Evolutionary conservation across 2,797 vertebrate species (phyloP), one percentile per base, ranked within the genome.

Genomic region (Falco cherrug): DNA sequence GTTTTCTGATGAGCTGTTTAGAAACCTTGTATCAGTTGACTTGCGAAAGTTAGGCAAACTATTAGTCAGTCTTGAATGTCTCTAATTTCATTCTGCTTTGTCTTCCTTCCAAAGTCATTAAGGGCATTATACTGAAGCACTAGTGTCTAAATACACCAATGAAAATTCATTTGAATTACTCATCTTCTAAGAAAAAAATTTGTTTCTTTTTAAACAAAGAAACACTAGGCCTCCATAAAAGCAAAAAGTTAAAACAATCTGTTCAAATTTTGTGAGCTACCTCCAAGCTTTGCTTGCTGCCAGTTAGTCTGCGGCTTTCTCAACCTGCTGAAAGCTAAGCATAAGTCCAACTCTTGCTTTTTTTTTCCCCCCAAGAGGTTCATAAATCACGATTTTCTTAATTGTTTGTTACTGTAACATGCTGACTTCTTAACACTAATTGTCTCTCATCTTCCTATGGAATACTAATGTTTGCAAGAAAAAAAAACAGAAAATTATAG

Each of bases 201-300:
- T 94, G 43, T 90, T 94, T 90, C 89, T 81, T 93, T 93, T 83
- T 60, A 95, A 97, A 95, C 84, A 84, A 88, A 84, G 65, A 47
- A 81, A n/a, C 29, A 33, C 37, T 84, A 91, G 76, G 68, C 74
- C 65, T 84, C 84, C 48, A 35, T 76, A 96, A 80, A 47, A 87
- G 68, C 24, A 74, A 92, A 94, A 51, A 78, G 50, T 79, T 90
- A 80, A 29, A 76, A 78, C 37, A 90, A 89, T 65, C 75, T 96
- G 83, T 86, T 96, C 84, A 78, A 64, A 91, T 74, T 90, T 92
- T 45, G 71, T 88, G 93, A 89, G 89, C 25, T 93, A 77, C 75
- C 91, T 96, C 89, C 69, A 93, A 91, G 92, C 8, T 95, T 86
- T 82, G 0, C 39, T 76, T 86, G 29, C 57, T 93, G 39, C 51